Conservation (phyloP, 1,140 invertebrate species). For the Microplitis demolitor region DNA sequence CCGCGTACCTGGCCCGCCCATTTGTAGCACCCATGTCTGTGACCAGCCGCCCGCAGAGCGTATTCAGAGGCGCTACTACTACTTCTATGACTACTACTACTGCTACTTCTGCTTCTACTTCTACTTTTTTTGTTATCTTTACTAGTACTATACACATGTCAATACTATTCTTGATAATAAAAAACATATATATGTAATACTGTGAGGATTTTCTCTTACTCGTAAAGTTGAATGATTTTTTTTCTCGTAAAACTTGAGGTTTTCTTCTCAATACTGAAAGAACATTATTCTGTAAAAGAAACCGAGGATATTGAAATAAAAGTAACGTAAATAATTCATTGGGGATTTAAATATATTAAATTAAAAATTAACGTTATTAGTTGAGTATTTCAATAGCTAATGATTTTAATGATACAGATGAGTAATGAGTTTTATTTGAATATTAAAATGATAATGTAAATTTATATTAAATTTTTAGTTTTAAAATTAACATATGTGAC, state of each 20-base stretch:
- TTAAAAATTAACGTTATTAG: too few relatives aligned
- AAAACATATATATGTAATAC: background rate
- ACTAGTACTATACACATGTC: background rate
- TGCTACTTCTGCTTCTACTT: background rate
- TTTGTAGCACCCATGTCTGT: constrained; percentile 58
- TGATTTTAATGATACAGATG: too few relatives aligned
- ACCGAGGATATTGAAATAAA: background rate
- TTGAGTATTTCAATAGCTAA: too few relatives aligned
- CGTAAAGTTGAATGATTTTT: background rate
- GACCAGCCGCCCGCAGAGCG: constrained; percentile 39
- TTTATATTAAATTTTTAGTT: too few relatives aligned
- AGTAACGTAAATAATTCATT: too few relatives aligned
- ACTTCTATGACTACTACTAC: too few relatives aligned
- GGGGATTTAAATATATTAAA: too few relatives aligned
- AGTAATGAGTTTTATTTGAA: too few relatives aligned
- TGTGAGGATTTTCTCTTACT: background rate
- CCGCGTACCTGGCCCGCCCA: constrained; percentile 52
- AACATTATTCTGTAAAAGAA: background rate
- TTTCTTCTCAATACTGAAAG: background rate
- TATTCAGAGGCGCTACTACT: constrained; percentile 4
- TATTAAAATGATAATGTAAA: too few relatives aligned
- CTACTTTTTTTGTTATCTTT: too few relatives aligned
- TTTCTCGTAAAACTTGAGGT: constrained; percentile 1
- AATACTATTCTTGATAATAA: too few relatives aligned
- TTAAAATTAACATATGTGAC: too few relatives aligned